Evolutionary conservation across 64 coral and sea anemone species (phyloP).

Genomic region (Cladopsammia gracilis): DNA sequence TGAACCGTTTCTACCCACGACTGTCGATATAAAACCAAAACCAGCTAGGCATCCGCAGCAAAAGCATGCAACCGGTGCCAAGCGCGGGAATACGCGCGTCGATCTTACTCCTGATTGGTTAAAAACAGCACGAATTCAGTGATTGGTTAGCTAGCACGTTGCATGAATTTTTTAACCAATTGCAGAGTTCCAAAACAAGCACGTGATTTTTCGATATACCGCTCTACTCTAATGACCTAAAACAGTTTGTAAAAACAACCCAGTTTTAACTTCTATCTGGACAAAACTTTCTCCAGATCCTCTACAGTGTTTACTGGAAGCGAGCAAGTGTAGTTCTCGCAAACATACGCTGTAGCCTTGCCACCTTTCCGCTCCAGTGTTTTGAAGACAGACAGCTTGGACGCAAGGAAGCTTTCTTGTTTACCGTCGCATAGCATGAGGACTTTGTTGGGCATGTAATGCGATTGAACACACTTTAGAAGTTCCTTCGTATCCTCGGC

Average conservation of each 20-base stretch:
- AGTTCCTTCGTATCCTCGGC: constrained; percentile 85
- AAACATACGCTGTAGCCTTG: constrained; percentile 94
- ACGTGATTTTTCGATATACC: not conserved
- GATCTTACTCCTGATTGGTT: no score
- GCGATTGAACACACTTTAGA: constrained; percentile 81
- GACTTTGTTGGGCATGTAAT: constrained; percentile 94
- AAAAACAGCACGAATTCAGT: no score
- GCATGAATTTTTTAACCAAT: no score
- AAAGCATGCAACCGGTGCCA: no score
- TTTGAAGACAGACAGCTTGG: constrained; percentile 83
- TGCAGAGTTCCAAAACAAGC: no score
- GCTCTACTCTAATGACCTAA: not conserved
- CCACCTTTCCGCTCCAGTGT: constrained; percentile 75
- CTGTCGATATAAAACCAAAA: no score
- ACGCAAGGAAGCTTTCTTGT: constrained; percentile 80
- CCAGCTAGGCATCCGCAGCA: no score
- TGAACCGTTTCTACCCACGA: no score
- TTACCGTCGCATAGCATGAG: constrained; percentile 88
- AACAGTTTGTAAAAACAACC: not conserved
- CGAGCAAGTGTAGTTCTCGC: constrained; percentile 86
- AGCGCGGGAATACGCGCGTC: no score
- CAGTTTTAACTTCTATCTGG: not conserved
- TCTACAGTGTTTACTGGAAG: constrained; percentile 87
- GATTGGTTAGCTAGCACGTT: no score
- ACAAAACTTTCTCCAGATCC: constrained; percentile 71